These are phyloP conservation scores for Temnothorax ravouxi DNA, from an alignment of 2,888 invertebrate species.

Conservation along the genomic window DNA sequence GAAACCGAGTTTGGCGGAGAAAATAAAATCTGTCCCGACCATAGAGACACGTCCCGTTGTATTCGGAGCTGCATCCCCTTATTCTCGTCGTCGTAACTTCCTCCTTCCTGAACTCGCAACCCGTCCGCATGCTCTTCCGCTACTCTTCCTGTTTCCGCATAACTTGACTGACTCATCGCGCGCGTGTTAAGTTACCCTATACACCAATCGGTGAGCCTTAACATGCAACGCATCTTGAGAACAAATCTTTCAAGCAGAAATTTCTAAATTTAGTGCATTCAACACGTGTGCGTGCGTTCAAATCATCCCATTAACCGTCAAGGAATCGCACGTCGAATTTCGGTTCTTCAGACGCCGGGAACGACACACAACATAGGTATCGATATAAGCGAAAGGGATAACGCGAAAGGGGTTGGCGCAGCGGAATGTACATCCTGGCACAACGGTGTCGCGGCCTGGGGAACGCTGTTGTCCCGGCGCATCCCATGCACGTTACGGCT, in stretches of 20 bases:
- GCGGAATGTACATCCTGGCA: slow-evolving; percentile 34
- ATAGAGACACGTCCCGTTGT: slow-evolving; percentile 51
- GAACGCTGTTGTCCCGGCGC: slow-evolving; percentile 54
- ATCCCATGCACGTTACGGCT: slow-evolving; percentile 43
- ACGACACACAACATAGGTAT: slow-evolving; percentile 10
- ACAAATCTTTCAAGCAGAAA: slow-evolving; percentile 28
- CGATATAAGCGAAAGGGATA: slow-evolving; percentile 36
- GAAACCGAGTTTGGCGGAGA: slow-evolving; percentile 58
- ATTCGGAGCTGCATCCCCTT: slow-evolving; percentile 57
- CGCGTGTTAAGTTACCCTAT: slow-evolving; percentile 54
- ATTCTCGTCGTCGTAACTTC: slow-evolving; percentile 64
- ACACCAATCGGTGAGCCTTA: slow-evolving; percentile 64
- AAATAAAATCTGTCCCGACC: slow-evolving; percentile 71
- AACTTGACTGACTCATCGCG: slow-evolving; percentile 64
- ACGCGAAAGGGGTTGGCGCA: slow-evolving; percentile 27
- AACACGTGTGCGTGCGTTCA: background rate
- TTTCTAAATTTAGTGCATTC: background rate
- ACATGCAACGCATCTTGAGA: slow-evolving; percentile 61
- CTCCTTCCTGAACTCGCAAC: slow-evolving; percentile 72
- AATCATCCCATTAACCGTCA: slow-evolving; percentile 56
- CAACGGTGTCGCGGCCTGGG: slow-evolving; percentile 44
- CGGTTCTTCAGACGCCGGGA: background rate
- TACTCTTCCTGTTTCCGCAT: slow-evolving; percentile 50
- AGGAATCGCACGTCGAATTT: background rate
- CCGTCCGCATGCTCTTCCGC: slow-evolving; percentile 46